phyloP scores from a whole-genome alignment of 2,797 vertebrate species.

The Ctenosaura bakeri region DNA sequence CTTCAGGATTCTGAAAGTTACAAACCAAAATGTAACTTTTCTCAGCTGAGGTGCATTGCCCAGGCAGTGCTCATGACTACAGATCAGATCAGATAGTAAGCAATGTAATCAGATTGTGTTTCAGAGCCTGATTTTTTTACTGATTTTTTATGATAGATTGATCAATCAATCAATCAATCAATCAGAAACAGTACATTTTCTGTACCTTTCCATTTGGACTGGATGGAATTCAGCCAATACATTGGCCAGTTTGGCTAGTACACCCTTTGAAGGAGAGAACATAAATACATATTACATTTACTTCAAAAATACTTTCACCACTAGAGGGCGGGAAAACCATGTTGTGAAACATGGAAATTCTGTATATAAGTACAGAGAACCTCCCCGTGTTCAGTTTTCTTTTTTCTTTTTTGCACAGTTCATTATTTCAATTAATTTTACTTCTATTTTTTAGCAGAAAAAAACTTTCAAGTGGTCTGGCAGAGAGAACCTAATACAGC shows the following conservation, averaged over 20 bases:
- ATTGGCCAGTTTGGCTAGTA: background rate
- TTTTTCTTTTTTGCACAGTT: background rate
- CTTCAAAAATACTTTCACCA: conserved; percentile 45
- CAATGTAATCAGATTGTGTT: background rate
- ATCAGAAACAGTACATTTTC: background rate
- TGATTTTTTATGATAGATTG: no score
- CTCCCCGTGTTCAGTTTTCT: no score
- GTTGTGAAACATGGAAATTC: background rate
- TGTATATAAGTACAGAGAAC: no score
- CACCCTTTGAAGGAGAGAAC: background rate
- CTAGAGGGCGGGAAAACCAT: conserved; percentile 69
- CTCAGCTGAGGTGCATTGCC: no score
- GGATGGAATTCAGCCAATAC: background rate
- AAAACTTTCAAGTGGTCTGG: background rate
- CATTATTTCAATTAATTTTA: background rate
- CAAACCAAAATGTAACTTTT: no score
- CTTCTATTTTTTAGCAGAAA: background rate
- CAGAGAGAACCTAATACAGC: background rate
- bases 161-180: no score
- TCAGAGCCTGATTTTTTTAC: background rate
- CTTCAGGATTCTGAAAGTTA: no score
- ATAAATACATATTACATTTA: background rate
- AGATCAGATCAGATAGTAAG: background rate
- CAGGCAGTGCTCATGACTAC: no score
- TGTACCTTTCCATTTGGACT: background rate